Evolutionary conservation across 2,888 invertebrate genomes (phyloP).

Genomic region (Xanthorhoe designata): DNA sequence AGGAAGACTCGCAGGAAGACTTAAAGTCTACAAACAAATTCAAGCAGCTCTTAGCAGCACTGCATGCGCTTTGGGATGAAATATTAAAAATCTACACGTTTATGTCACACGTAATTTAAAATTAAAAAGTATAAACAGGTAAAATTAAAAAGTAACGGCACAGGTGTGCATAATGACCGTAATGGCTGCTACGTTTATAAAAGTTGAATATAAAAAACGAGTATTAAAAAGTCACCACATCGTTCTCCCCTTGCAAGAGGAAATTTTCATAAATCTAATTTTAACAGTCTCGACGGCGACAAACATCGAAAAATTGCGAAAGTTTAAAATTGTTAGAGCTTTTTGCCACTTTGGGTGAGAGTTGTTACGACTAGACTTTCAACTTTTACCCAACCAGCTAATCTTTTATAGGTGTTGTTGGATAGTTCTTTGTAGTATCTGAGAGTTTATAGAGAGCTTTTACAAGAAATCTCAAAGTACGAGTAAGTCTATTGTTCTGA

Average conservation of each 20-base stretch:
- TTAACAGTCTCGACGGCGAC: constrained; percentile 50
- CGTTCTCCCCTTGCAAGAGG: constrained; percentile 50
- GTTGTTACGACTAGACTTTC: constrained; percentile 27
- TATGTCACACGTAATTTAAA: constrained; percentile 14
- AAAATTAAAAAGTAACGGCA: constrained; percentile 44
- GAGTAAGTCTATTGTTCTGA: neutral
- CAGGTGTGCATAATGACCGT: constrained; percentile 55
- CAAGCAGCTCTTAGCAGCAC: too few species aligned
- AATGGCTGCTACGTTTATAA: constrained; percentile 51
- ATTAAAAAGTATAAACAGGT: constrained; percentile 23
- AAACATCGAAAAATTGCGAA: constrained; percentile 48
- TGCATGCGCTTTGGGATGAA: neutral
- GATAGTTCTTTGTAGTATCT: constrained; percentile 12
- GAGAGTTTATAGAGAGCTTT: neutral
- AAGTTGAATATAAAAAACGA: constrained; percentile 50
- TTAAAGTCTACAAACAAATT: too few species aligned
- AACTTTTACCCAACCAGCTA: constrained; percentile 21
- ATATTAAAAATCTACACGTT: neutral
- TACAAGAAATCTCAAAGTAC: neutral
- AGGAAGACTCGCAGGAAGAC: too few species aligned
- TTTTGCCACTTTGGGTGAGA: constrained; percentile 31
- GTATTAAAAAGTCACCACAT: constrained; percentile 67
- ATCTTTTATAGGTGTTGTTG: constrained; percentile 23
- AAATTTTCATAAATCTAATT: constrained; percentile 63
- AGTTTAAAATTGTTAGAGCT: constrained; percentile 38